phyloP scores from a whole-genome alignment of 2,113 vertebrate species.

The Halichoeres trimaculatus region DNA sequence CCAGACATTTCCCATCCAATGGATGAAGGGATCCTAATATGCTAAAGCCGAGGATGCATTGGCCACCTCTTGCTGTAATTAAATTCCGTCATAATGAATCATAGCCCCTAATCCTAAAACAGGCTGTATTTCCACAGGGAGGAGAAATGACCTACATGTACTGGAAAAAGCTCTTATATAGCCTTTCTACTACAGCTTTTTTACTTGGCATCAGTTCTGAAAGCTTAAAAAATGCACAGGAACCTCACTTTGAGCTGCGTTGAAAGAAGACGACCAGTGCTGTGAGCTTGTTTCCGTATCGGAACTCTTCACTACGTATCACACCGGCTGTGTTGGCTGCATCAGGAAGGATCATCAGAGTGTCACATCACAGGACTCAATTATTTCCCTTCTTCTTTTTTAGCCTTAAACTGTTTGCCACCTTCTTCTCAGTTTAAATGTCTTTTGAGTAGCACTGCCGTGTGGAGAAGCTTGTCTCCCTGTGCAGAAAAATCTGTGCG shows the following conservation, averaged over 20 bases:
- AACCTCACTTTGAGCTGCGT: constrained; percentile 46
- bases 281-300: constrained; percentile 50
- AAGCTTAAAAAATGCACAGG: constrained; percentile 52
- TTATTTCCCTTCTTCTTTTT: constrained; percentile 9
- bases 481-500: constrained; percentile 34
- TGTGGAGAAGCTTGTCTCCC: constrained; percentile 46
- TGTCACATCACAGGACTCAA: constrained; percentile 10
- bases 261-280: constrained; percentile 44
- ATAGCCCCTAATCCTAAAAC: constrained; percentile 76
- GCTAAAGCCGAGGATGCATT: constrained; percentile 65
- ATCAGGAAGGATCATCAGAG: constrained; percentile 40
- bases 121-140: constrained; percentile 74
- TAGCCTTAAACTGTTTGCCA: not conserved
- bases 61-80: constrained; percentile 76
- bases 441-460: constrained; percentile 45
- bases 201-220: constrained; percentile 36
- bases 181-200: constrained; percentile 39
- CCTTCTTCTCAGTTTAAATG: constrained; percentile 14
- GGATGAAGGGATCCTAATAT: constrained; percentile 69
- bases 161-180: constrained; percentile 54
- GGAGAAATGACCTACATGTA: constrained; percentile 78
- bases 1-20: constrained; percentile 51
- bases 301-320: constrained; percentile 42
- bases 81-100: constrained; percentile 80
- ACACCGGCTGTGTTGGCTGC: constrained; percentile 21